Evolutionary conservation across 2,113 vertebrate genomes (phyloP).

Genomic region (Illadopsis cleaveri): DNA sequence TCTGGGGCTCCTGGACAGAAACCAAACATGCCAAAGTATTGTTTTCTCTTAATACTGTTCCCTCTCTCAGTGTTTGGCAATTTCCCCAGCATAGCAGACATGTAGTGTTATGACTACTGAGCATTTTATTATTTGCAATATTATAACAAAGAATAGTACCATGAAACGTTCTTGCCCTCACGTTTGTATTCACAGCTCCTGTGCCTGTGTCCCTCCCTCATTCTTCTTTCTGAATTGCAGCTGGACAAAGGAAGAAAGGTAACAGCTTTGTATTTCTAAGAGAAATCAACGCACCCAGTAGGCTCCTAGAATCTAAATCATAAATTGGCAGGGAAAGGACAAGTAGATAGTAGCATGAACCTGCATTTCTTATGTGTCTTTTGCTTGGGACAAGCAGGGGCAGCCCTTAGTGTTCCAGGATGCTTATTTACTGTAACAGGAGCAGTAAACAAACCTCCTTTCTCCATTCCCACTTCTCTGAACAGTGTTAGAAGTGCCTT

Average conservation of each 20-base stretch:
- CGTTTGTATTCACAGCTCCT: not conserved
- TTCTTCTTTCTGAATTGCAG: not conserved
- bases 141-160: not conserved
- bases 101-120: not conserved
- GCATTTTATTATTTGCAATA: not conserved
- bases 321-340: not conserved
- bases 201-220: not conserved
- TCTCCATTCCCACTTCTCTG: not conserved
- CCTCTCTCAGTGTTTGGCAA: not conserved
- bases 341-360: not conserved
- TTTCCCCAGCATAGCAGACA: not conserved
- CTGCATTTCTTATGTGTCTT: not conserved
- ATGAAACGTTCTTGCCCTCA: not conserved
- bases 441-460: not conserved
- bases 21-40: not conserved
- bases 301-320: not conserved
- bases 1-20: not conserved
- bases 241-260: not conserved
- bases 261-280: not conserved
- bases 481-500: not conserved
- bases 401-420: not conserved
- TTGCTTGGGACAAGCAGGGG: not conserved
- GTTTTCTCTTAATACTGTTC: not conserved
- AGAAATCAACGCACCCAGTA: not conserved
- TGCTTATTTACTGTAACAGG: not conserved